Evolutionary conservation across 2,888 invertebrate species (phyloP).

Genomic region (Lasius platythorax): DNA sequence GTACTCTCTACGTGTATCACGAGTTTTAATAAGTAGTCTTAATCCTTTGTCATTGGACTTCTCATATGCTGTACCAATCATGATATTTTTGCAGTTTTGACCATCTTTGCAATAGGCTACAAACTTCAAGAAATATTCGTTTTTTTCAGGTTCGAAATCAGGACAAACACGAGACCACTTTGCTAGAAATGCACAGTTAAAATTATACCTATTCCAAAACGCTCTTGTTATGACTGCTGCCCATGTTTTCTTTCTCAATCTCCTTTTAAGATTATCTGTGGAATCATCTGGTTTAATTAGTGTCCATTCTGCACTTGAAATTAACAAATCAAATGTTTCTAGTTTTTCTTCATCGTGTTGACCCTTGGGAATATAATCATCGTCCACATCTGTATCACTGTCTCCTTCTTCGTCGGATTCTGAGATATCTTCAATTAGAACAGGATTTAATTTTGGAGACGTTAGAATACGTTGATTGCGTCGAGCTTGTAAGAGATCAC

Average conservation of each 20-base stretch:
- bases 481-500: background rate
- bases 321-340: background rate
- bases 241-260: slow-evolving; percentile 1
- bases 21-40: background rate
- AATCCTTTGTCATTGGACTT: background rate
- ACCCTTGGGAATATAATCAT: background rate
- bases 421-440: background rate
- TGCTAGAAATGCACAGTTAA: background rate
- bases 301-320: background rate
- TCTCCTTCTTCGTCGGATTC: background rate
- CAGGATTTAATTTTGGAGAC: background rate
- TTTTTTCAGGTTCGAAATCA: background rate
- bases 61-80: background rate
- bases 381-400: background rate
- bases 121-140: background rate
- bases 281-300: background rate
- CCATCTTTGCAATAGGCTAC: slow-evolving; percentile 4
- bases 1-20: background rate
- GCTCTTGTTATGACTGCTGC: background rate
- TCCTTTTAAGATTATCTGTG: background rate
- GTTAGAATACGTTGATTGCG: background rate
- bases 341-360: background rate
- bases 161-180: background rate
- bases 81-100: slow-evolving; percentile 2
- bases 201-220: slow-evolving; percentile 1